Percentiles rank a stretch among this genome's conserved stretches.
Evolutionary conservation across 2,888 invertebrate species (phyloP).

Genomic region (Agelastica alni): DNA sequence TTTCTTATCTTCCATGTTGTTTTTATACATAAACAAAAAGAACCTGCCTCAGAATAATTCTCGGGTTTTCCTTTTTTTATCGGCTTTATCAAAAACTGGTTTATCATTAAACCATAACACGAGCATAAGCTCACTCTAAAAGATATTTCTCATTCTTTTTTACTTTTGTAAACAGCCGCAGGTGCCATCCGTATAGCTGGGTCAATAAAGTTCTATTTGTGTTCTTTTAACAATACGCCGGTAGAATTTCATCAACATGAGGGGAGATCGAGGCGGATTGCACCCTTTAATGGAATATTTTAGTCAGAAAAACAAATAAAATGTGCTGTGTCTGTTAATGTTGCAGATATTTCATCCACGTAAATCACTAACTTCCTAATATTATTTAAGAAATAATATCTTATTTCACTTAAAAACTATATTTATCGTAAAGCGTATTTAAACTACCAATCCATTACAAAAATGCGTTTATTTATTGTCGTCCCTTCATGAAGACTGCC

Average conservation of each 20-base stretch:
- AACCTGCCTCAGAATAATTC: conserved; percentile 2
- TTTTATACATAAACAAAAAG: neutral
- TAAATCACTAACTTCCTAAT: too few relatives aligned
- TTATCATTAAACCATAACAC: conserved; percentile 16
- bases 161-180: conserved; percentile 11
- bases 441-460: too few relatives aligned
- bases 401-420: too few relatives aligned
- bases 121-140: conserved; percentile 7
- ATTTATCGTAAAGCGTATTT: too few relatives aligned
- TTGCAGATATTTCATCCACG: too few relatives aligned
- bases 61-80: neutral
- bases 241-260: neutral
- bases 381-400: too few relatives aligned
- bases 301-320: too few relatives aligned
- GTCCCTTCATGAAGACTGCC: too few relatives aligned
- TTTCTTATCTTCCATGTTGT: neutral
- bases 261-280: neutral
- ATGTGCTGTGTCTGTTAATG: too few relatives aligned
- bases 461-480: too few relatives aligned
- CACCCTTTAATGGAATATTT: too few relatives aligned
- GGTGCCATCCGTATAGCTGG: conserved; percentile 8
- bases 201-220: conserved; percentile 8
- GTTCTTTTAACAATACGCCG: neutral
- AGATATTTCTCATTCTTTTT: conserved; percentile 12
- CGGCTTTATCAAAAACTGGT: conserved; percentile 8